Conservation (phyloP, 2,888 invertebrate species). For the Cryptophagus acutangulus region DNA sequence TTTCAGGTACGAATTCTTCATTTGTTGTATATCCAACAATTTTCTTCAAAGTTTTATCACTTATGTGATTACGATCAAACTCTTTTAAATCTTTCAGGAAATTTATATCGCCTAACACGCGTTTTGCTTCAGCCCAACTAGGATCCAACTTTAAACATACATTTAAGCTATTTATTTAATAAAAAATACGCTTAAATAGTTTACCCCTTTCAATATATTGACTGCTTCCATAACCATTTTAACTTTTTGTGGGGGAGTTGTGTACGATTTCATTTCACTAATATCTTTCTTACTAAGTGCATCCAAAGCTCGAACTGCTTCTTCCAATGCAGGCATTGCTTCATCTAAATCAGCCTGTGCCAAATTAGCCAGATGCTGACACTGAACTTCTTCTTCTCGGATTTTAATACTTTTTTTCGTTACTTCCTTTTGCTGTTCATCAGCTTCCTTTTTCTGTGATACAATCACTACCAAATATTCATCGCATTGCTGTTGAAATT, state of each 20-base stretch:
- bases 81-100: slow-evolving; percentile 74
- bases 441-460: slow-evolving; percentile 75
- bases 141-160: slow-evolving; percentile 61
- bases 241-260: slow-evolving; percentile 79
- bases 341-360: slow-evolving; percentile 79
- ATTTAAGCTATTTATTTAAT: slow-evolving; percentile 2
- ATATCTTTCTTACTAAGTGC: slow-evolving; percentile 81
- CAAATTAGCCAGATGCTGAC: slow-evolving; percentile 73
- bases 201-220: slow-evolving; percentile 68
- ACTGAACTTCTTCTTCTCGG: slow-evolving; percentile 72
- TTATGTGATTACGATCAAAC: slow-evolving; percentile 85
- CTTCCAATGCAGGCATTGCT: slow-evolving; percentile 83
- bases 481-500: slow-evolving; percentile 79
- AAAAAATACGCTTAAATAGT: too few relatives aligned
- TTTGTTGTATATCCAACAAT: slow-evolving; percentile 74
- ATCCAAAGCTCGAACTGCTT: slow-evolving; percentile 74
- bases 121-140: slow-evolving; percentile 83
- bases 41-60: slow-evolving; percentile 75
- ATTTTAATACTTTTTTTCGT: slow-evolving; percentile 68
- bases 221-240: slow-evolving; percentile 89
- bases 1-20: slow-evolving; percentile 82
- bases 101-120: slow-evolving; percentile 75
- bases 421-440: slow-evolving; percentile 73
- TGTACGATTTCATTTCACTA: slow-evolving; percentile 85
- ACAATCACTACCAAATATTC: slow-evolving; percentile 79